These are phyloP conservation scores for Melinopterus prodromus DNA, from an alignment of 2,888 invertebrate species.

Conservation along the genomic window DNA sequence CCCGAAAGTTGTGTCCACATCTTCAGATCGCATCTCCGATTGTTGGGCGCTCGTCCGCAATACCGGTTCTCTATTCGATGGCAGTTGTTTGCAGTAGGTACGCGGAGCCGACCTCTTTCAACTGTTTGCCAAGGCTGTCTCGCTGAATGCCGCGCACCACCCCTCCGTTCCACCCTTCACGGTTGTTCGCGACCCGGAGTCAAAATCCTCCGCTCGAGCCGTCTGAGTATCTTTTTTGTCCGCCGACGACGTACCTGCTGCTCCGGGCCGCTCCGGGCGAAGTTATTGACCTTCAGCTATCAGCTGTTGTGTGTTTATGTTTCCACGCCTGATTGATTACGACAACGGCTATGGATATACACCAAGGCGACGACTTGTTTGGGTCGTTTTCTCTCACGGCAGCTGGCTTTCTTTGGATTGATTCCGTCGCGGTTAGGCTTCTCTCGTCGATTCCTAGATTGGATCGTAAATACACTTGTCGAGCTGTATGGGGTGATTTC, in stretches of 20 bases:
- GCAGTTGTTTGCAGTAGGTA: not conserved
- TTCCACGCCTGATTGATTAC: slow-evolving; percentile 31
- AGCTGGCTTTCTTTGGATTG: not conserved
- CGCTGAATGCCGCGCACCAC: not conserved
- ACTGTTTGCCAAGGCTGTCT: slow-evolving; percentile 4
- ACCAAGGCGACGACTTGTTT: not conserved
- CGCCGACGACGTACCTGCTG: not conserved
- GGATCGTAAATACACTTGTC: not conserved
- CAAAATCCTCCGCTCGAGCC: not conserved
- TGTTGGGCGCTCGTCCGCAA: not conserved
- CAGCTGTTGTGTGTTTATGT: slow-evolving; percentile 49
- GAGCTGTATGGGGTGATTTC: not conserved
- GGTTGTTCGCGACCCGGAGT: not conserved
- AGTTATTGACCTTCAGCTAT: slow-evolving; percentile 49
- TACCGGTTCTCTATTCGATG: not conserved
- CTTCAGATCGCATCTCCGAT: not conserved
- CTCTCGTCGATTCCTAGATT: not conserved
- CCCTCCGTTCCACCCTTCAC: not conserved
- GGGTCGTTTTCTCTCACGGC: not conserved
- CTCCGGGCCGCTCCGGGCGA: slow-evolving; percentile 35
- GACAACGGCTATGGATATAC: slow-evolving; percentile 10
- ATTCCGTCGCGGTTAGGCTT: not conserved
- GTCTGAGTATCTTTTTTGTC: not conserved
- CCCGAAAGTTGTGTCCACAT: not conserved
- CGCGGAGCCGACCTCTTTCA: not conserved